Conservation (phyloP, 1,140 invertebrate species). For the Penaeus indicus region DNA sequence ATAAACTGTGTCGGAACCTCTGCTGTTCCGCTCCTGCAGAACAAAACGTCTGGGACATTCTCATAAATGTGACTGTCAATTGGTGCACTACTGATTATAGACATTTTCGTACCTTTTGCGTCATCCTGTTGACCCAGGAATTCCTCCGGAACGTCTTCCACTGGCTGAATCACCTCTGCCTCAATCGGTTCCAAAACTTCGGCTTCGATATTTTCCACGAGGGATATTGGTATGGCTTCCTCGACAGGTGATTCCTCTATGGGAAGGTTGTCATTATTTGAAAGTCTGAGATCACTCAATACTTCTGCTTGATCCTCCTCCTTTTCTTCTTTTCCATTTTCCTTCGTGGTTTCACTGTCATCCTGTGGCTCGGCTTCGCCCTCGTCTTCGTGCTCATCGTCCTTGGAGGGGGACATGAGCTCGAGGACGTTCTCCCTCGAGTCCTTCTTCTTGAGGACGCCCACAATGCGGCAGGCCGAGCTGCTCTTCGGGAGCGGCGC, state of each 20-base stretch:
- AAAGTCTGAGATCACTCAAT: no score
- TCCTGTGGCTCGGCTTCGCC: not conserved
- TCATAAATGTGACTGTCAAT: conserved; percentile 48
- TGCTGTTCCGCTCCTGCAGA: not conserved
- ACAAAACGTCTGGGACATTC: conserved; percentile 38
- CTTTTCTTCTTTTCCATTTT: no score
- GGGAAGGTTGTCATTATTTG: no score
- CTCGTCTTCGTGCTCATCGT: not conserved
- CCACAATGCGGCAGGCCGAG: conserved; percentile 51
- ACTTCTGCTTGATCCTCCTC: no score
- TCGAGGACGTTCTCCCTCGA: conserved; percentile 39
- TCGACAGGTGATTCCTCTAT: no score
- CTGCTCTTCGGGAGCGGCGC: not conserved
- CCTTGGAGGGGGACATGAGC: conserved; percentile 9
- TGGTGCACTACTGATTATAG: not conserved
- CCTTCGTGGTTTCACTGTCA: not conserved
- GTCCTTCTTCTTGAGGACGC: conserved; percentile 53
- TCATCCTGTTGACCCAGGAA: not conserved
- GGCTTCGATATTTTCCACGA: no score
- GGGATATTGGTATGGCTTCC: no score
- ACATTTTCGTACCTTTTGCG: not conserved
- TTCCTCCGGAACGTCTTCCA: not conserved
- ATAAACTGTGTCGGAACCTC: not conserved
- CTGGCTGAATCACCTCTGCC: no score
- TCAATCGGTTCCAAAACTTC: no score